Base-by-base conservation (phyloP, 2,888 invertebrate species). In the Microctonus brassicae region DNA sequence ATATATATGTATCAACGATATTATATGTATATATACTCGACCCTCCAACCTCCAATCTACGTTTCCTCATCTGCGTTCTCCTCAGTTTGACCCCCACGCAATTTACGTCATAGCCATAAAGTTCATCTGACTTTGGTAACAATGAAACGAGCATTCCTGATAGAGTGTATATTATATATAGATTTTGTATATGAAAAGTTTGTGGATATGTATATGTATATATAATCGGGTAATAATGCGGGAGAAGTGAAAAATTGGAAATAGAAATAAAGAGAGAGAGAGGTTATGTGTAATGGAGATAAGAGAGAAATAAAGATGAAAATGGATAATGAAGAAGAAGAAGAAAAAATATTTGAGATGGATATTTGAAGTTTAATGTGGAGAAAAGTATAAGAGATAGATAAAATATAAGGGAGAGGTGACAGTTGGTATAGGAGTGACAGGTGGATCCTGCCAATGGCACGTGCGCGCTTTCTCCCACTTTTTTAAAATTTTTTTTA, bases 1-100 rank as follows among this genome's bases (percentile, higher is more conserved):
- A 55, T 11, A n/a, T n/a, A n/a, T n/a, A n/a, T n/a, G n/a, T n/a
- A n/a, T n/a, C n/a, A n/a, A n/a, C n/a, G n/a, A n/a, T n/a, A n/a
- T n/a, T n/a, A n/a, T n/a, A n/a, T 55, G n/a, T 20, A 13, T 29
- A 29, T n/a, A 11, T 42, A 42, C 42, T 42, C 42, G 17, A 24
- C 26, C 26, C 58, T n/a, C 26, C 58, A 29, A 58, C 29, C 34
- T 47, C 61, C 69, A 34, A 36, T 55, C 39, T 34, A 80, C 74
- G 69, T n/a, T n/a, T n/a, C n/a, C n/a, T n/a, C n/a, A n/a, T n/a
- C n/a, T n/a, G n/a, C n/a, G n/a, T n/a, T n/a, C n/a, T n/a, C n/a
- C n/a, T n/a, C n/a, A n/a, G n/a, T n/a, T n/a, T n/a, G n/a, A 82
- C 81, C 81, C 79, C 81, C 80, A 77, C 78, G 78, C 81, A 80